Conservation (phyloP, 2,888 invertebrate species). For the Caradrina clavipalpis region DNA sequence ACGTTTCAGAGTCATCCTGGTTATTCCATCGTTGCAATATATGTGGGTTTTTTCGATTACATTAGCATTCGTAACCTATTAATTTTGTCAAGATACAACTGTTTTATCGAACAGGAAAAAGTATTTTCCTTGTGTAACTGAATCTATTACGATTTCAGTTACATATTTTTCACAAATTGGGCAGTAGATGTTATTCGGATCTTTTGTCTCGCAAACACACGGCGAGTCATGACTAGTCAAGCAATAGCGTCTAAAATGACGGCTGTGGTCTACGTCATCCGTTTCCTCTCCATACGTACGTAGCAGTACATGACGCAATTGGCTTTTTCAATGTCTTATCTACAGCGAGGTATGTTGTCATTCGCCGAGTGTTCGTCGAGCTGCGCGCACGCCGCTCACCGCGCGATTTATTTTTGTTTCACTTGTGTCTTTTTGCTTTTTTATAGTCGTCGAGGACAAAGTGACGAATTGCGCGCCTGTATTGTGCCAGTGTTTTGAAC, state of each 20-base stretch:
- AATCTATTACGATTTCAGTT: slow-evolving; percentile 26
- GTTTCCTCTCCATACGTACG: slow-evolving; percentile 88
- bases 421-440: slow-evolving; percentile 85
- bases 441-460: slow-evolving; percentile 86
- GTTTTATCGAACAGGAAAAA: slow-evolving; percentile 57
- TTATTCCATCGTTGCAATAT: slow-evolving; percentile 48
- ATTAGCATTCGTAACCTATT: slow-evolving; percentile 44
- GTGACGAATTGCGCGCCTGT: slow-evolving; percentile 86
- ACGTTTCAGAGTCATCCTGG: slow-evolving; percentile 28
- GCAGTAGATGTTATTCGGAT: slow-evolving; percentile 53
- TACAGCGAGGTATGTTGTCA: slow-evolving; percentile 89
- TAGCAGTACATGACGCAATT: slow-evolving; percentile 90
- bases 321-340: slow-evolving; percentile 91
- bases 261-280: slow-evolving; percentile 85
- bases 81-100: slow-evolving; percentile 48
- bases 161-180: slow-evolving; percentile 48
- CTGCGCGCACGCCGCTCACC: slow-evolving; percentile 85
- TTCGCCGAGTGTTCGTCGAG: slow-evolving; percentile 86
- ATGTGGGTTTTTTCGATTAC: slow-evolving; percentile 54
- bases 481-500: slow-evolving; percentile 88
- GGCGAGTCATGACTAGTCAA: slow-evolving; percentile 79
- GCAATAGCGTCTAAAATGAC: slow-evolving; percentile 85
- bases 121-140: slow-evolving; percentile 43
- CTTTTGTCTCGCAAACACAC: slow-evolving; percentile 77
- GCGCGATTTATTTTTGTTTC: slow-evolving; percentile 82